Conservation (phyloP, 2,888 invertebrate genomes). For the Lamellibrachia columna region DNA sequence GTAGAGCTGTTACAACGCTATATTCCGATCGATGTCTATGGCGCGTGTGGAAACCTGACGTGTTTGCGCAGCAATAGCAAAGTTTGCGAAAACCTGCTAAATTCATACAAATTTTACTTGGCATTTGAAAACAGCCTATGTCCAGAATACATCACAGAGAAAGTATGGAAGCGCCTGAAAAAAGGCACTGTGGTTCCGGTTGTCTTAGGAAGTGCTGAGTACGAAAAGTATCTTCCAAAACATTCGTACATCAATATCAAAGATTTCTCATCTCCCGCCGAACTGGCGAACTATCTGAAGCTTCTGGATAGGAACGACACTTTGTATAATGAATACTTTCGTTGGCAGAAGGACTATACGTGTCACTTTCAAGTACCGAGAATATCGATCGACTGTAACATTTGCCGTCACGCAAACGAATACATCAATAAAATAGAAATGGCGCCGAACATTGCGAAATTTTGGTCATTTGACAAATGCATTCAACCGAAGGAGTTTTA, state of each 20-base stretch:
- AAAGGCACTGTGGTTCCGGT: slow-evolving; percentile 26
- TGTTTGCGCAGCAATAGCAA: background rate
- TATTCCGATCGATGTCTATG: slow-evolving; percentile 25
- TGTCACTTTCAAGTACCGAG: background rate
- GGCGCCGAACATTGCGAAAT: background rate
- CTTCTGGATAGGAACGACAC: slow-evolving; percentile 4
- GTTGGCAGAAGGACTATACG: background rate
- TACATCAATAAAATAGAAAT: background rate
- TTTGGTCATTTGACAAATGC: background rate
- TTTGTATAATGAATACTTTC: background rate
- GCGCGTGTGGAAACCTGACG: slow-evolving; percentile 24
- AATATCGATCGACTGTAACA: background rate
- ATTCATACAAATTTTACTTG: slow-evolving; percentile 29
- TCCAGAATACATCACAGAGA: slow-evolving; percentile 30
- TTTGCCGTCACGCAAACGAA: background rate
- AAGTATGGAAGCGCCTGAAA: slow-evolving; percentile 19
- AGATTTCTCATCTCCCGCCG: background rate
- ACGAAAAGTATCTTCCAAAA: background rate
- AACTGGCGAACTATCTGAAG: background rate
- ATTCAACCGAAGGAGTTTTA: background rate
- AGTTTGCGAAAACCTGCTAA: background rate
- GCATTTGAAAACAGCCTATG: slow-evolving; percentile 31
- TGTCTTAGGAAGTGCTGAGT: slow-evolving; percentile 25
- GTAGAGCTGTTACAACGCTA: slow-evolving; percentile 25
- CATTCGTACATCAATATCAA: background rate